Evolutionary conservation across 2,797 vertebrate species (phyloP), one percentile per base, ranked within the genome.

Genomic region (Phrynocephalus vlangalii): DNA sequence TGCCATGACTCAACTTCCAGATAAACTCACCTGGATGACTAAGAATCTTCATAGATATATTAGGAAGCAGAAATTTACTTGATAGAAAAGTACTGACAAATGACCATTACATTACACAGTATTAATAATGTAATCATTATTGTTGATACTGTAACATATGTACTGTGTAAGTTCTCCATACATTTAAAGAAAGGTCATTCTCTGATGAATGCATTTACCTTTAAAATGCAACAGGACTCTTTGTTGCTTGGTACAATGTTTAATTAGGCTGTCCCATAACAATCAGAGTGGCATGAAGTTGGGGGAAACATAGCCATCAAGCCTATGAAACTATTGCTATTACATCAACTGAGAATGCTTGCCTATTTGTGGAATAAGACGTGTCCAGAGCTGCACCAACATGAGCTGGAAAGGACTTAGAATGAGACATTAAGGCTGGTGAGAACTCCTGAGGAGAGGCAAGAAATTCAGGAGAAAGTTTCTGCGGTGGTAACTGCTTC

Each of bases 401-500:
- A 20, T 90, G 96, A 75, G 90, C 94, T 52, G 96, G 89, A 82
- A 96, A 96, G 0, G 96, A 95, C 3, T 97, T 88, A 10, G 96
- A 94, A 79, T 96, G 99, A 87, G 98, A 96, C 60, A 96, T 96
- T 89, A 97, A 95, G 30, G 98, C 94, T 72, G 97, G 95, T 93
- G 98, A 97, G 92, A 98, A 98, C 88, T 99, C 98, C 93, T 98
- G 97, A 44, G 98, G 98, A 90, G 98, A 98, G 86, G 97, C 93
- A 92, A 98, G 94, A 83, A 97, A 98, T 38, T 98, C 97, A 8
- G 96, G 97, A 26, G 97, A 97, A 72, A 95, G 97, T 0, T 89
- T 92, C 6, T 94, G 96, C 8, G 91, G 96, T 0, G 95, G 96
- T 89, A 96, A 97, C 95, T 97, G 97, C n/a, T 97, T 97, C 22